Percentiles rank a stretch among this genome's conserved stretches.
Conservation (phyloP, 92 coral and sea anemone species). For the Umimayanthus kanabou region DNA sequence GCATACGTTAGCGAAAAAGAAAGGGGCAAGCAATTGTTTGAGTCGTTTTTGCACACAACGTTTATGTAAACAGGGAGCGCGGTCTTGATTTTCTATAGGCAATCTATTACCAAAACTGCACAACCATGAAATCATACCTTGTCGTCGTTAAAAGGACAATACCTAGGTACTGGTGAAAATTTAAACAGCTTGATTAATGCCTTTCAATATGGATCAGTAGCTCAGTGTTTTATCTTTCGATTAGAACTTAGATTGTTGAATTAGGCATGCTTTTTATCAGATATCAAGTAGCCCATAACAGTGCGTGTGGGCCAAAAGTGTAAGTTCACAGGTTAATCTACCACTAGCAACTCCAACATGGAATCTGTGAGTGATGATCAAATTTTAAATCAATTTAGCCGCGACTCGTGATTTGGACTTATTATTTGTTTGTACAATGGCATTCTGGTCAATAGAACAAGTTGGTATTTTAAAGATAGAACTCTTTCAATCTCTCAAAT, state of each 20-base stretch:
- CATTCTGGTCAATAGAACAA: not conserved
- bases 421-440: not conserved
- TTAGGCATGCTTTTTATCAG: too few relatives aligned
- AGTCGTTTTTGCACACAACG: too few relatives aligned
- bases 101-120: too few relatives aligned
- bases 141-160: not conserved
- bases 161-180: not conserved
- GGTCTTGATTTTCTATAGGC: too few relatives aligned
- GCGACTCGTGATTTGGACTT: not conserved
- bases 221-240: not conserved
- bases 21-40: too few relatives aligned
- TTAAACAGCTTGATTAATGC: not conserved
- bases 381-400: not conserved
- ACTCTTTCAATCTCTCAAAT: not conserved
- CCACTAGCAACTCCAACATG: not conserved
- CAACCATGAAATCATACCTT: too few relatives aligned
- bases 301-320: too few relatives aligned
- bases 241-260: not conserved
- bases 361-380: not conserved
- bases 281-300: not conserved
- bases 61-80: too few relatives aligned
- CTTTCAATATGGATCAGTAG: conserved; percentile 32
- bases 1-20: too few relatives aligned
- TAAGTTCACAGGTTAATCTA: not conserved
- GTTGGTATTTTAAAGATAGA: not conserved